Conservation (phyloP, 2,113 vertebrate species). For the Camelus dromedarius region DNA sequence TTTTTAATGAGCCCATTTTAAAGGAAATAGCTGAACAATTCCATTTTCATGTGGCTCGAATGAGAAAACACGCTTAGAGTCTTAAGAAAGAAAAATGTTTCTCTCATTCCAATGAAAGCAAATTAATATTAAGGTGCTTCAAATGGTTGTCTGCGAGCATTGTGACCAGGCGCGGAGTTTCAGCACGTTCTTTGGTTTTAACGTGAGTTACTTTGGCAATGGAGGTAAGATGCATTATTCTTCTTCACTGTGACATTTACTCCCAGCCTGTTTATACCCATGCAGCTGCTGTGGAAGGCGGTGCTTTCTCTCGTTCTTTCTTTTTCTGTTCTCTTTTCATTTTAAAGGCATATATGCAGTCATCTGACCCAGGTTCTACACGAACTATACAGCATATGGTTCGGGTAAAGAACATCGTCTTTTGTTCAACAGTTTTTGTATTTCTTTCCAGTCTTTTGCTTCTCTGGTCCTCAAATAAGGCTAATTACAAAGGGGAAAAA, state of each 20-base stretch:
- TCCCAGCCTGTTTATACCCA: constrained; percentile 78
- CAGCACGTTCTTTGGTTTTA: constrained; percentile 79
- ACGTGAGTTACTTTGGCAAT: constrained; percentile 78
- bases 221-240: constrained; percentile 80
- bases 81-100: neutral
- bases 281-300: constrained; percentile 82
- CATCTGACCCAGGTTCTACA: constrained; percentile 86
- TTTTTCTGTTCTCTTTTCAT: constrained; percentile 64
- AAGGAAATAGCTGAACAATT: constrained; percentile 28
- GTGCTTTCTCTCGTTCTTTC: constrained; percentile 63
- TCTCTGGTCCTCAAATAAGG: constrained; percentile 90
- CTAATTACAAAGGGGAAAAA: constrained; percentile 90
- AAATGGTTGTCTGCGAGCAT: constrained; percentile 59
- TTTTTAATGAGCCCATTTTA: constrained; percentile 56
- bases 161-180: constrained; percentile 26
- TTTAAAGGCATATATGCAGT: constrained; percentile 84
- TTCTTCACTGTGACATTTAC: constrained; percentile 78
- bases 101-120: constrained; percentile 37
- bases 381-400: constrained; percentile 84
- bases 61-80: neutral
- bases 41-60: neutral
- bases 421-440: constrained; percentile 90
- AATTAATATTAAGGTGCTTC: constrained; percentile 67
- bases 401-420: constrained; percentile 88
- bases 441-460: constrained; percentile 90